Evolutionary conservation across 2,888 invertebrate genomes (phyloP).

Genomic region (Morpho helenor): DNA sequence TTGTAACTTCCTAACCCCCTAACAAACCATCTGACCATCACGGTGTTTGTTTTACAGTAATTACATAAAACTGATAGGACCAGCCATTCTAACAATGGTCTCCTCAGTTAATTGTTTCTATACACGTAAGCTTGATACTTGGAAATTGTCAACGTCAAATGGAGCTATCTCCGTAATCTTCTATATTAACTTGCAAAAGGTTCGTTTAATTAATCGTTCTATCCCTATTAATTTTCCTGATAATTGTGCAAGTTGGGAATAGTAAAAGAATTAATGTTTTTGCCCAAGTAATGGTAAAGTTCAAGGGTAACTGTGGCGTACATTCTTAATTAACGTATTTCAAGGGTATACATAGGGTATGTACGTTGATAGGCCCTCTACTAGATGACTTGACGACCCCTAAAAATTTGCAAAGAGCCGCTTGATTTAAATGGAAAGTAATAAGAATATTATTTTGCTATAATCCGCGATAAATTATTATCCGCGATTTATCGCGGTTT

Average conservation of each 20-base stretch:
- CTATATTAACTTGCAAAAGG: not conserved
- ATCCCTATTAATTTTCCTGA: not conserved
- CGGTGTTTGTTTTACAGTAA: too few species aligned
- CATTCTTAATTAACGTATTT: not conserved
- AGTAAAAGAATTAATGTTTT: not conserved
- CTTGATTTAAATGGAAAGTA: too few species aligned
- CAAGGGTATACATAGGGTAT: not conserved
- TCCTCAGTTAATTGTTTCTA: constrained; percentile 1
- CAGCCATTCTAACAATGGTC: not conserved
- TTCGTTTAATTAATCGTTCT: constrained; percentile 5
- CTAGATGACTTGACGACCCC: too few species aligned
- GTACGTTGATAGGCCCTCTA: not conserved
- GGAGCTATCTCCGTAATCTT: constrained; percentile 1
- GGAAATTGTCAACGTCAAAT: constrained; percentile 9
- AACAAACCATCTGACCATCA: too few species aligned
- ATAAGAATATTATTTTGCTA: too few species aligned
- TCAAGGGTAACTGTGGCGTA: too few species aligned
- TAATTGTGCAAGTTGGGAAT: not conserved
- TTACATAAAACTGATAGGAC: not conserved
- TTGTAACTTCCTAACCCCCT: too few species aligned
- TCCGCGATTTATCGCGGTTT: too few species aligned
- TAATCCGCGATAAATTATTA: too few species aligned
- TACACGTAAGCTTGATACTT: not conserved
- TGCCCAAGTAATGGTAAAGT: too few species aligned
- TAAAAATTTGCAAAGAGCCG: too few species aligned